Evolutionary conservation across 2,888 invertebrate species (phyloP).

Genomic region (Strigamia maritima): DNA sequence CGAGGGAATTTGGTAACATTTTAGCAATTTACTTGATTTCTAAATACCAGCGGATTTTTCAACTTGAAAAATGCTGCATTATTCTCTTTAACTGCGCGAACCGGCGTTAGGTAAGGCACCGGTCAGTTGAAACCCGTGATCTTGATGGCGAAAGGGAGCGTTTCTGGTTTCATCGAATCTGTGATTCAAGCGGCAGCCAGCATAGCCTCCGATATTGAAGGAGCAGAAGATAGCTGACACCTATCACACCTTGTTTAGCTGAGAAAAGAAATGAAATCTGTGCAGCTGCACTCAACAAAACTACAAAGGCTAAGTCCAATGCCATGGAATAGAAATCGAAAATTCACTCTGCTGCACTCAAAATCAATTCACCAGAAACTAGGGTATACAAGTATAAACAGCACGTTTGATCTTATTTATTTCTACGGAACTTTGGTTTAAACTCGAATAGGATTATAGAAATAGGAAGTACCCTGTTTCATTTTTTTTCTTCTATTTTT

Average conservation of each 20-base stretch:
- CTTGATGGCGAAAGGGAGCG: neutral
- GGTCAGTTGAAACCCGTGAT: neutral
- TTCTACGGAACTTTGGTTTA: neutral
- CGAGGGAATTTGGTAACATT: no score
- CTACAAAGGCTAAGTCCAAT: neutral
- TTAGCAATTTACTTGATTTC: no score
- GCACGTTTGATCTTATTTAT: neutral
- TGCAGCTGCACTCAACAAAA: neutral
- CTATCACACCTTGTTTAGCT: constrained; percentile 4
- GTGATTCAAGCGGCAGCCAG: constrained; percentile 14
- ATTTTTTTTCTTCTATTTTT: no score
- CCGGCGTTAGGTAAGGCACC: neutral
- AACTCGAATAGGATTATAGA: neutral
- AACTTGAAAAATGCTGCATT: neutral
- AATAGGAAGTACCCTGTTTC: no score
- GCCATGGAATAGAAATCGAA: constrained; percentile 9
- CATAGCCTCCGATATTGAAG: neutral
- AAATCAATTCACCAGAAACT: neutral
- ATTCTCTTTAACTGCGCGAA: neutral
- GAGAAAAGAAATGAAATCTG: constrained; percentile 21
- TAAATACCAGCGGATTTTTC: no score
- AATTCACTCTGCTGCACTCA: neutral
- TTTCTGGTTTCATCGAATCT: constrained; percentile 7
- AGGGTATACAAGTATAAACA: neutral
- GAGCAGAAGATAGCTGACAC: constrained; percentile 14